These are phyloP conservation scores for Tigriopus californicus DNA, from an alignment of 2,888 invertebrate species.

Conservation along the genomic window DNA sequence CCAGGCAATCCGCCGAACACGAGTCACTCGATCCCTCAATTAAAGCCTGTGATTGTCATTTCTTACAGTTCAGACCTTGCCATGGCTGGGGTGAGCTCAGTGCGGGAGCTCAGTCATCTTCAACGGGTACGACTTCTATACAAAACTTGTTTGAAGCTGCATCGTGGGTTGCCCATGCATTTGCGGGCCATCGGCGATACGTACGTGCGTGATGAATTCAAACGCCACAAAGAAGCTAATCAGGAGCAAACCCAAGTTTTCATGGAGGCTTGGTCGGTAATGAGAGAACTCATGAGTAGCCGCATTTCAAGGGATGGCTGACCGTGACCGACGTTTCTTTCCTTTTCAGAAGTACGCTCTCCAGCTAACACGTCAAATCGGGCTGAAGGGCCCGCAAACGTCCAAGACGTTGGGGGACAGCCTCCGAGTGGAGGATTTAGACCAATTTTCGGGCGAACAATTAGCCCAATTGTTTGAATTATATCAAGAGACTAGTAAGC, in stretches of 20 bases:
- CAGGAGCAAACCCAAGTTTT: slow-evolving; percentile 51
- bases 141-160: slow-evolving; percentile 56
- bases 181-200: slow-evolving; percentile 49
- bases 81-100: too few relatives aligned
- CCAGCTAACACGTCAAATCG: slow-evolving; percentile 50
- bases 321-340: slow-evolving; percentile 11
- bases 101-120: slow-evolving; percentile 29
- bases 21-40: too few relatives aligned
- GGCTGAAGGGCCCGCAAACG: slow-evolving; percentile 40
- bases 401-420: slow-evolving; percentile 40
- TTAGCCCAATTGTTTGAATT: slow-evolving; percentile 65
- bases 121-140: slow-evolving; percentile 49
- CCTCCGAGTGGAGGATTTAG: slow-evolving; percentile 41
- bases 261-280: slow-evolving; percentile 72
- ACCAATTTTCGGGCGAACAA: slow-evolving; percentile 59
- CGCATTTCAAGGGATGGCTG: too few relatives aligned
- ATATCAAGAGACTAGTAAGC: slow-evolving; percentile 34
- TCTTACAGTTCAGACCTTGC: too few relatives aligned
- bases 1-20: too few relatives aligned
- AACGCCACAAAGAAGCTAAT: slow-evolving; percentile 53
- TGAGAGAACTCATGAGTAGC: too few relatives aligned
- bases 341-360: slow-evolving; percentile 51
- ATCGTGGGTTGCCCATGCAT: slow-evolving; percentile 51
- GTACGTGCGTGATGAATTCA: slow-evolving; percentile 67
- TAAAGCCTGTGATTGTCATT: too few relatives aligned